Percentiles rank a stretch among this genome's conserved stretches.
Evolutionary conservation across 1,140 invertebrate species (phyloP).

Genomic region (Papilio xuthus): DNA sequence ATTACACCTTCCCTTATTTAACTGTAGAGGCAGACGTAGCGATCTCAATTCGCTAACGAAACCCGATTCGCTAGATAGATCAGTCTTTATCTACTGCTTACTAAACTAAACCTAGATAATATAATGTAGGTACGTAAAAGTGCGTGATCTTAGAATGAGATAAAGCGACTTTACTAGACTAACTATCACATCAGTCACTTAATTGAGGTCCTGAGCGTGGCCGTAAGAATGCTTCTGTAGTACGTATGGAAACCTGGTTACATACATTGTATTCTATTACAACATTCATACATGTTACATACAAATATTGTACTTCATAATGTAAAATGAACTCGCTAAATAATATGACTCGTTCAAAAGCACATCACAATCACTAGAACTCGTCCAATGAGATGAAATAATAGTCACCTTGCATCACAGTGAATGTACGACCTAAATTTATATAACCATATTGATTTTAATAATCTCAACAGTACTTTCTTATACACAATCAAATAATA

Average conservation of each 20-base stretch:
- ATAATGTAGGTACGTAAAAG: too few species aligned
- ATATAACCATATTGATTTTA: not conserved
- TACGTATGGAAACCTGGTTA: not conserved
- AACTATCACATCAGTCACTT: too few species aligned
- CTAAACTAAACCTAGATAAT: too few species aligned
- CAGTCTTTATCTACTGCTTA: not conserved
- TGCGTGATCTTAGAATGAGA: too few species aligned
- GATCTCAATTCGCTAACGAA: not conserved
- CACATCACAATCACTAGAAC: not conserved
- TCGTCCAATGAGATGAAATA: not conserved
- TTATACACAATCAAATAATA: too few species aligned
- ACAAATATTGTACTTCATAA: not conserved
- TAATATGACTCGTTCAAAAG: not conserved
- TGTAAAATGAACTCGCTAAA: not conserved
- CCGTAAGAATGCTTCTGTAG: too few species aligned
- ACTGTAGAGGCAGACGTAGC: not conserved
- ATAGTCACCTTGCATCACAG: not conserved
- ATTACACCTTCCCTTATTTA: not conserved
- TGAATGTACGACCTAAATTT: not conserved
- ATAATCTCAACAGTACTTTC: too few species aligned
- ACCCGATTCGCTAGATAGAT: not conserved
- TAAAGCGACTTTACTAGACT: too few species aligned
- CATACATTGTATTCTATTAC: not conserved
- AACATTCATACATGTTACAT: not conserved
- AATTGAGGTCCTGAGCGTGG: too few species aligned